Percentiles rank a stretch among this genome's conserved stretches.
These are phyloP conservation scores for Hypsibius dujardini DNA, from an alignment of 1,140 invertebrate species.

Conservation along the genomic window DNA sequence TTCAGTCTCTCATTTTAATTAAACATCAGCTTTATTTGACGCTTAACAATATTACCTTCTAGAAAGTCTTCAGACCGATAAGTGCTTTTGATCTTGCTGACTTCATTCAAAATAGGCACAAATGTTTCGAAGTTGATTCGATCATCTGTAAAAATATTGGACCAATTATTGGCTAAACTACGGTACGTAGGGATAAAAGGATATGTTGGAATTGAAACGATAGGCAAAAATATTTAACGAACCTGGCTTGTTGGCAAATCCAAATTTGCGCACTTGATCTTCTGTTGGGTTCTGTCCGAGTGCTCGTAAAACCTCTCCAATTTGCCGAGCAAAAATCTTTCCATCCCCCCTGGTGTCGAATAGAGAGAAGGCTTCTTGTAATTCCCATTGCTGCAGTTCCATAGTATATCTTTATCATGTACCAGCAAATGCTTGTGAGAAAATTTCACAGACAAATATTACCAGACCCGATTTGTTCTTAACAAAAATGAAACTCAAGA, in stretches of 20 bases:
- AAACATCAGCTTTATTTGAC: too few species aligned
- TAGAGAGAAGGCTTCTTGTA: constrained; percentile 34
- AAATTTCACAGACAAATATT: too few species aligned
- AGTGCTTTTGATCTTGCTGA: background rate
- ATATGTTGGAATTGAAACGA: background rate
- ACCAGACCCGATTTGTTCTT: too few species aligned
- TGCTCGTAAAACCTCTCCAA: constrained; percentile 86
- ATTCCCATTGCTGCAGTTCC: constrained; percentile 20
- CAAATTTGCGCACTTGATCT: constrained; percentile 88
- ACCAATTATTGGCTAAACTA: background rate
- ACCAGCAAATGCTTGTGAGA: too few species aligned
- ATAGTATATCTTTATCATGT: background rate
- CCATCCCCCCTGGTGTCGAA: constrained; percentile 58
- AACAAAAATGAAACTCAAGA: too few species aligned
- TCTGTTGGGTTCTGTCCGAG: constrained; percentile 96
- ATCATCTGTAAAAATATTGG: constrained; percentile 46
- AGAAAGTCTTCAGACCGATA: constrained; percentile 28
- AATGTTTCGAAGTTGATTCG: constrained; percentile 97
- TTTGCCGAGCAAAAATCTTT: constrained; percentile 82
- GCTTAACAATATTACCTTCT: constrained; percentile 22
- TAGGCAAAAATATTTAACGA: background rate
- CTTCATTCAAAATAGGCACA: constrained; percentile 72
- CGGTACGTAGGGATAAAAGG: background rate
- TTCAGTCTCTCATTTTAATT: too few species aligned
- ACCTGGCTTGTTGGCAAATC: constrained; percentile 66